Base-by-base conservation (phyloP, 2,113 vertebrate species). In the Vidua macroura region DNA sequence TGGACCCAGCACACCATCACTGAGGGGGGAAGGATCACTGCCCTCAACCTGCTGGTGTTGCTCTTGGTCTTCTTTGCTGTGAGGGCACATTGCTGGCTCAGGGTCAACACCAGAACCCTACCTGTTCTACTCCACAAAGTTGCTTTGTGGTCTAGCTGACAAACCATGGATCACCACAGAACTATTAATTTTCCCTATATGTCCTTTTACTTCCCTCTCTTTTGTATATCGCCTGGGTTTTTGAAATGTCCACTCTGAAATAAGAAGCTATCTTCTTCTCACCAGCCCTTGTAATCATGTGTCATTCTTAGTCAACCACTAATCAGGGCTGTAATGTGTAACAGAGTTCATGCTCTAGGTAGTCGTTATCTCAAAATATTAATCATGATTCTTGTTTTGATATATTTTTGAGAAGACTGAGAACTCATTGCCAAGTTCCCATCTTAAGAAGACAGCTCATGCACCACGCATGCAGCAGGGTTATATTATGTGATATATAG, bases 181-280 rank as follows among this genome's bases (percentile, higher is more conserved):
- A 39, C 8, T 23, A 28, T 23, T 67, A 0, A 15, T 49, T 44
- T 70, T 53, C 23, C 20, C 46, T 33, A 2, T 2, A 9, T 21
- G 11, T 33, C 58, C 30, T 92, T 37, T 70, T 44, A 15, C 37
- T 56, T 20, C 56, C 24, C 24, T 35, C 8, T 44, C 15, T 58
- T 37, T 33, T 16, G 11, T 27, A 2, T 25, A 24, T 31, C 1
- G 1, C 1, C 41, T 48, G 2, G 0, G 4, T 58, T 62, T 78
- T 58, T 79, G 1, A 58, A 56, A 30, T 55, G 51, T 4, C 18
- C 33, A n/a, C 11, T 53, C 22, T 59, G 35, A 75, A 88, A 52
- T 17, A 74, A 55, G 28, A 15, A 68, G 22, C 22, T 56, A 8
- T 24, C 10, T 82, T 78, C 16, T 23, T 73, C 30, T 64, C 35